Evolutionary conservation across 1,140 invertebrate species (phyloP), one percentile per base, ranked within the genome.

Genomic region (Temnothorax longispinosus): DNA sequence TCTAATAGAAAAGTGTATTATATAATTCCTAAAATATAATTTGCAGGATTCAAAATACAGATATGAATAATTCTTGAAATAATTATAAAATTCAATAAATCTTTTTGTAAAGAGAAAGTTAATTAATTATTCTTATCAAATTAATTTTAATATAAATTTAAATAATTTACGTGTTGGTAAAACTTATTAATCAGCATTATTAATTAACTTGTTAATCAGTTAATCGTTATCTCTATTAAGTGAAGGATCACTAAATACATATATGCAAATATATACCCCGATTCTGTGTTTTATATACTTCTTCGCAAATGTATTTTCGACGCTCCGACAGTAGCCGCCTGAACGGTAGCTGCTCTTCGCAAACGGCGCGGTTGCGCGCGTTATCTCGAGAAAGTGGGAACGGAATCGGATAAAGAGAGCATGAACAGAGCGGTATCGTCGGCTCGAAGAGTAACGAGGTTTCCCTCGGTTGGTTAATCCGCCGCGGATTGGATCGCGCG

Each of bases 401-500:
- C 89, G 81, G 86, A 90, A 90, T 71, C 84, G 78, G 74, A 76
- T 91, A 64, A 87, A 93, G 32, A 84, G 90, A 80, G 92, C 27
- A 27, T 27, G 27, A 27, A 27, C 92, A 74, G 84, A 76, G 84
- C 94, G 77, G 93, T 94, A 82, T 86, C 90, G 18, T 91, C 60
- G 87, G 85, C 88, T 90, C 87, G 82, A 91, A 91, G 88, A 54
- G 71, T 91, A 91, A 92, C 91, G 81, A 91, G 85, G 89, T 91
- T 92, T 91, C 72, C 87, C 89, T 72, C 87, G 90, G 90, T 92
- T 91, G 87, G 90, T 91, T 90, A 92, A 92, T 92, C 91, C 77
- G 85, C 91, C 88, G 89, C 91, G 91, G 91, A 92, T 92, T 92
- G 82, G 92, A 91, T 69, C 94, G 95, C 84, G 88, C 93, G 91